Percentiles rank a stretch among this genome's conserved stretches.
phyloP scores from a whole-genome alignment of 2,888 invertebrate species.

The Xanthia togata region DNA sequence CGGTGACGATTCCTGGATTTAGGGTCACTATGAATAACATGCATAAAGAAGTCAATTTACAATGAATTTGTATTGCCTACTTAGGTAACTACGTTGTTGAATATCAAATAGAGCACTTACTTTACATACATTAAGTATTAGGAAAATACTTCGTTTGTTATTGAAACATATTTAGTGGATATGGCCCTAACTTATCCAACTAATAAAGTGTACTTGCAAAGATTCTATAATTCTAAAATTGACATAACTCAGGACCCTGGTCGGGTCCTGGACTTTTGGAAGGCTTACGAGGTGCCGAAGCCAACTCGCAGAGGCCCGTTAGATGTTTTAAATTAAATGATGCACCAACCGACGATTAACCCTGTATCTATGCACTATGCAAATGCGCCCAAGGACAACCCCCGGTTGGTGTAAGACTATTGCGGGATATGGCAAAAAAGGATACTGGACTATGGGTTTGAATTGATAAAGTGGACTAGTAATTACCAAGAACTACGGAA shows the following conservation, averaged over 20 bases:
- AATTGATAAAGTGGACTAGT: not conserved
- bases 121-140: conserved; percentile 8
- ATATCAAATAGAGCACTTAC: conserved; percentile 10
- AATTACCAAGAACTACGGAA: not conserved
- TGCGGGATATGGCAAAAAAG: too few relatives aligned
- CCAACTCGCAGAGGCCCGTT: not conserved
- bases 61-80: conserved; percentile 12
- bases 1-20: conserved; percentile 18
- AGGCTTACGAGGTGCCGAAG: not conserved
- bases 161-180: not conserved
- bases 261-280: not conserved
- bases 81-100: conserved; percentile 1
- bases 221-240: not conserved
- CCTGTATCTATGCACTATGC: too few relatives aligned
- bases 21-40: conserved; percentile 1
- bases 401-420: too few relatives aligned
- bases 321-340: not conserved
- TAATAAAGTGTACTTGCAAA: not conserved
- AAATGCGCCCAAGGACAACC: too few relatives aligned
- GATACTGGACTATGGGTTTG: not conserved
- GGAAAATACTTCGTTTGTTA: conserved; percentile 15
- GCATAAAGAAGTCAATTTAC: conserved; percentile 20
- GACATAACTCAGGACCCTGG: too few relatives aligned
- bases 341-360: not conserved
- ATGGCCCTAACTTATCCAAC: not conserved